Base-by-base conservation (phyloP, 2,113 vertebrate genomes). In the Propithecus coquereli region DNA sequence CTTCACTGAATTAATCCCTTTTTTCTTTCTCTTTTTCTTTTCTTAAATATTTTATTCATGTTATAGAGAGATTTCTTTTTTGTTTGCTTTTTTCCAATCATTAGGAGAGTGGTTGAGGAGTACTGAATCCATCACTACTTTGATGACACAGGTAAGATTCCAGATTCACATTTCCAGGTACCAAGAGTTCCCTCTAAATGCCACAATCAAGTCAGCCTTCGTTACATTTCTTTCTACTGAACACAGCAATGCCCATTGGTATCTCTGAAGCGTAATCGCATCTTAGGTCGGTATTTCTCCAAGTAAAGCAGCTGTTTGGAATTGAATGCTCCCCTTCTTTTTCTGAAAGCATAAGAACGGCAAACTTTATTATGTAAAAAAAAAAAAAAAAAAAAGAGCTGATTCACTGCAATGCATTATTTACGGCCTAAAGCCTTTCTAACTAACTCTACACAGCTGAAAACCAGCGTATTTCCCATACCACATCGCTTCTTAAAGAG, bases 261-360 rank as follows among this genome's bases (percentile, higher is more conserved):
- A 97, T 99, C 99, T 98, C 99, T 99, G 99, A 99, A 99, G 98
- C 99, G 99, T 98, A 99, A 99, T 97, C 99, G 98, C 99, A 99
- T 99, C 98, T 99, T 99, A 97, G 99, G 99, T 97, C 99, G 99
- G 98, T 99, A 99, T 99, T 99, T 99, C 98, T 99, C 99, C 98
- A 99, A 99, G 98, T 99, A 99, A 98, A 99, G 99, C 98, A 99
- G 99, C 99, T 99, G 99, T 99, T 99, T 99, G 98, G 99, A 99
- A 99, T 99, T 99, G 98, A 99, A 99, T 96, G 99, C 99, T 99
- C 99, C 99, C 98, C 99, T 99, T 99, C 99, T 99, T 98, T 99
- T 99, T 98, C 99, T 99, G 92, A 98, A 99, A 94, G 96, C 45
- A 96, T 27, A 98, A 98, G 0, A 95, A 97, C 74, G 57, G 88